Base-by-base conservation (phyloP, 2,113 vertebrate genomes). In the Diglossa brunneiventris region DNA sequence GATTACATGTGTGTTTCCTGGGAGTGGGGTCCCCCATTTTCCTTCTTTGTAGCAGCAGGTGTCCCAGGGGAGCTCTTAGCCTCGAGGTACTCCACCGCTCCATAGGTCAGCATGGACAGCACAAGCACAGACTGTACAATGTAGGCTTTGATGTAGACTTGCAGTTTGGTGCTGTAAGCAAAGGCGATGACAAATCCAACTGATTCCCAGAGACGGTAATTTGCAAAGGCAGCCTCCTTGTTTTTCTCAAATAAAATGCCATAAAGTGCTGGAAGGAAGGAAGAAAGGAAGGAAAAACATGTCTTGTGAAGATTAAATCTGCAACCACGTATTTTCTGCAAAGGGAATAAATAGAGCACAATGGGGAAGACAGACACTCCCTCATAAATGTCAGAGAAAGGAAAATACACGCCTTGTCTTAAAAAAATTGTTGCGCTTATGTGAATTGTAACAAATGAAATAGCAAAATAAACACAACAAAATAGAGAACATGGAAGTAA, bases 171-270 rank as follows among this genome's bases (percentile, higher is more conserved):
- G 97, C 99, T 99, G 93, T 98, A 99, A 15, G 98, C 99, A 31
- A 99, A 99, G 53, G 99, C 98, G 0, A 98, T 97, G 22, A 99
- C 99, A 33, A 98, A 99, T 2, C 99, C 99, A 26, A 99, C 53
- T 0, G 99, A 99, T 92, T 99, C 99, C 98, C 99, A 99, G 81
- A 99, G 98, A 26, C 99, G 98, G 94, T 99, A 99, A 96, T 98
- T 99, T 62, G 99, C 98, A 37, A 99, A 99, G 7, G 99, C 99
- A 1, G 99, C 99, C 92, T 99, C 99, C 90, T 99, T 99, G 90
- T 98, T 83, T 20, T 92, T 90, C 26, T 98, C 95, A 92, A 99
- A 99, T 42, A 99, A 98, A 85, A 98, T 41, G 2, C 99, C 98
- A 2, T 98, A 99, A 9, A 99, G 98, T 33, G 98, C 99, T 99